Conservation (phyloP, 2,113 vertebrate genomes). For the Poicephalus gulielmi region DNA sequence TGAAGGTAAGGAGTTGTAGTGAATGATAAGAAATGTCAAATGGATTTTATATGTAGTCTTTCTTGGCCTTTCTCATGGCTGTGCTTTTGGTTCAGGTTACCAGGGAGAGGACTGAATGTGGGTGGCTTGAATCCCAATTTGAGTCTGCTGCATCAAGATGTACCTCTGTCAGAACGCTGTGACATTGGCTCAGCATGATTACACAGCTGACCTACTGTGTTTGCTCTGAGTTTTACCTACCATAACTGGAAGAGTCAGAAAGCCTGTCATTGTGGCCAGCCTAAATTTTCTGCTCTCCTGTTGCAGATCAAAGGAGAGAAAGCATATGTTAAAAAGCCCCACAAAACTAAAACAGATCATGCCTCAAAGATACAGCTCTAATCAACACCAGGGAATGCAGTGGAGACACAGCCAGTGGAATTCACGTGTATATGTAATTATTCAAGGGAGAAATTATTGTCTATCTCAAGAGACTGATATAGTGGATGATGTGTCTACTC, state of each 20-base stretch:
- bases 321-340: neutral
- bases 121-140: neutral
- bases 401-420: neutral
- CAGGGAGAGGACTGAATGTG: neutral
- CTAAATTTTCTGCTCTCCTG: neutral
- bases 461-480: neutral
- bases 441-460: neutral
- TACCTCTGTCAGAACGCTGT: neutral
- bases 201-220: neutral
- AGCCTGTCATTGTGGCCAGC: neutral
- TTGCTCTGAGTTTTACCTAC: neutral
- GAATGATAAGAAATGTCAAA: neutral
- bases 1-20: neutral
- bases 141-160: neutral
- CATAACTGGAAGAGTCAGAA: neutral
- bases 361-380: neutral
- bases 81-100: neutral
- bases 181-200: neutral
- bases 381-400: neutral
- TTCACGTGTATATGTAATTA: neutral
- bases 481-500: neutral
- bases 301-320: neutral
- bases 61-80: neutral
- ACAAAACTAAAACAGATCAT: neutral
- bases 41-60: neutral